Evolutionary conservation across 2,888 invertebrate species (phyloP).

Genomic region (Neoaliturus tenellus): DNA sequence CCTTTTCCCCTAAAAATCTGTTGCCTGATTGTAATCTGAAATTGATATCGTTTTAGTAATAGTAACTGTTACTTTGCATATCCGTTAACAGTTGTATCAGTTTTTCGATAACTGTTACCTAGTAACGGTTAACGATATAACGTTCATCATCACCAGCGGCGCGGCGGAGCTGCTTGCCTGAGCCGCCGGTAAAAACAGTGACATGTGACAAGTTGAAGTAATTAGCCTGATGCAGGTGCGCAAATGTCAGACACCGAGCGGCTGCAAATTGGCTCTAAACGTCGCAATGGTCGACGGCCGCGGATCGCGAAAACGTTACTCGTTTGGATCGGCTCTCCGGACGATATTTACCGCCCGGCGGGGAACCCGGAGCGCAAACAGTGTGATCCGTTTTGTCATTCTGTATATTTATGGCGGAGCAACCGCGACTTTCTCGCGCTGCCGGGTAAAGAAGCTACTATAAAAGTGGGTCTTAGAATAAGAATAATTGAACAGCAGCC

Average conservation of each 20-base stretch:
- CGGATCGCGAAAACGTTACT: background rate
- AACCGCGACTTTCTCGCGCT: background rate
- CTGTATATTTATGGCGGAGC: background rate
- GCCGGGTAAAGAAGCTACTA: background rate
- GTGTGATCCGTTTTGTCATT: constrained; percentile 18
- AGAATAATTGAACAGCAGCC: no score
- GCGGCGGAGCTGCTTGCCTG: background rate
- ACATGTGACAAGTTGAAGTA: constrained; percentile 37
- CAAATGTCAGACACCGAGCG: constrained; percentile 30
- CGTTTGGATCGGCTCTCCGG: constrained; percentile 14
- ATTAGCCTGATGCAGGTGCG: constrained; percentile 32
- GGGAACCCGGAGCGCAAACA: background rate
- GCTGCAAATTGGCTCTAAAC: constrained; percentile 26
- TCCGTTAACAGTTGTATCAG: no score
- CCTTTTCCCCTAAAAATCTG: no score
- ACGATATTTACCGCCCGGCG: constrained; percentile 19
- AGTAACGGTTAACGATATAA: no score
- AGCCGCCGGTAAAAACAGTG: constrained; percentile 22
- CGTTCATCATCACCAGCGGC: constrained; percentile 1
- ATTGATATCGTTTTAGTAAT: no score
- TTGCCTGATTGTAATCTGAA: no score
- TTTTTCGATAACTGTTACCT: no score
- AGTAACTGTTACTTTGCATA: no score
- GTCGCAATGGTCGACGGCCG: constrained; percentile 1
- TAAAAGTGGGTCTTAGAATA: no score